These are phyloP conservation scores for Anadara kagoshimensis DNA, from an alignment of 1,140 invertebrate genomes.

Conservation along the genomic window DNA sequence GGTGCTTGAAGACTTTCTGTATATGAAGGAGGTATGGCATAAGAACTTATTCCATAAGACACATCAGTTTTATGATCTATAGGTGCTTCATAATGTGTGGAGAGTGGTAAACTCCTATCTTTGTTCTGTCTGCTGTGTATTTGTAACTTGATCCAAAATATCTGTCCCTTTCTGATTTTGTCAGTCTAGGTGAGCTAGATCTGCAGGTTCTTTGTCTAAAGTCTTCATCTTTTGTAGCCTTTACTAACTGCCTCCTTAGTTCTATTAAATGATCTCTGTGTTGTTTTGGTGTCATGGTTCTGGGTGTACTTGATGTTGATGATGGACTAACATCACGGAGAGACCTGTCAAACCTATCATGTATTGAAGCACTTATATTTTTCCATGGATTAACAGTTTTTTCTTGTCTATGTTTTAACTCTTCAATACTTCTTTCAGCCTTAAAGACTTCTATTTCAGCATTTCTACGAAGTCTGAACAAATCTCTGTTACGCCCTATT, in stretches of 20 bases:
- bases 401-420: constrained; percentile 37
- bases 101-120: too few relatives aligned
- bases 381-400: constrained; percentile 30
- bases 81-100: too few relatives aligned
- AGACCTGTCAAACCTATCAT: constrained; percentile 9
- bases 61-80: too few relatives aligned
- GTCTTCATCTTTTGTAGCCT: constrained; percentile 44
- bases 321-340: constrained; percentile 25
- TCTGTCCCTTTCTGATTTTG: too few relatives aligned
- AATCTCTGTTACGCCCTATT: constrained; percentile 45
- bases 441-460: constrained; percentile 66
- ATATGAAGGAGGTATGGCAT: too few relatives aligned
- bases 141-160: too few relatives aligned
- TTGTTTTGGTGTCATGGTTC: constrained; percentile 53
- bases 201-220: constrained; percentile 24
- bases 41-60: too few relatives aligned
- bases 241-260: constrained; percentile 50
- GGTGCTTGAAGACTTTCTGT: too few relatives aligned
- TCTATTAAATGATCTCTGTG: constrained; percentile 50
- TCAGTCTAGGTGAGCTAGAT: constrained; percentile 23
- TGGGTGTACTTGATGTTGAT: constrained; percentile 2
- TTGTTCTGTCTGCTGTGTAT: too few relatives aligned
- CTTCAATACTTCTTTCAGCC: constrained; percentile 57
- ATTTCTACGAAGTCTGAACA: constrained; percentile 41
- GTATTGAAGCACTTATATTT: constrained; percentile 7